These are phyloP conservation scores for Drosophila differens DNA, from an alignment of 2,888 invertebrate species.

Conservation along the genomic window DNA sequence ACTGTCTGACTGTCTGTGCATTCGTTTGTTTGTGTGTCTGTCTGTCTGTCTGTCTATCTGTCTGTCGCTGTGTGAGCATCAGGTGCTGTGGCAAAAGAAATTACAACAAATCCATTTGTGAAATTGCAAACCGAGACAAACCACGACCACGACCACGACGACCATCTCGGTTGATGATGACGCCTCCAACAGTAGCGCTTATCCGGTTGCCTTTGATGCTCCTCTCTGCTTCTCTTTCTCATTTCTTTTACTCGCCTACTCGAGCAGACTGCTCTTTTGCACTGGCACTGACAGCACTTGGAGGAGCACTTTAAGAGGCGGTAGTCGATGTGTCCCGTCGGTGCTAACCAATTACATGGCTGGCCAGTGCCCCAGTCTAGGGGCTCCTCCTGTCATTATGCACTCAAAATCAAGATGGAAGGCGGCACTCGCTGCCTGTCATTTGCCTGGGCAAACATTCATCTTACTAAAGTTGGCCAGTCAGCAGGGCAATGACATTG, in stretches of 20 bases:
- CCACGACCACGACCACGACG: conserved; percentile 53
- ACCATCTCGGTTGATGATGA: conserved; percentile 35
- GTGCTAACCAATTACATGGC: conserved; percentile 70
- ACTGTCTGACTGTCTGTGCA: conserved; percentile 21
- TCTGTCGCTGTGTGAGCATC: conserved; percentile 74
- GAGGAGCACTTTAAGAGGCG: conserved; percentile 51
- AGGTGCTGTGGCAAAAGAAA: conserved; percentile 79
- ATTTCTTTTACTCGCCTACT: conserved; percentile 14
- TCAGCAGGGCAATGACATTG: conserved; percentile 27
- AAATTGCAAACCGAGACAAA: conserved; percentile 77
- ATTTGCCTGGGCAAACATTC: conserved; percentile 75
- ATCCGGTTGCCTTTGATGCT: conserved; percentile 61
- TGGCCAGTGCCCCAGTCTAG: conserved; percentile 18
- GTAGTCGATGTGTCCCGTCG: conserved; percentile 12
- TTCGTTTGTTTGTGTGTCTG: conserved; percentile 11
- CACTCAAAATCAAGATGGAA: conserved; percentile 79
- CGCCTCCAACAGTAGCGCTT: conserved; percentile 46
- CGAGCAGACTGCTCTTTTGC: conserved; percentile 38
- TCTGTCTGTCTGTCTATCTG: conserved; percentile 30
- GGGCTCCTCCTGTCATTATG: conserved; percentile 72
- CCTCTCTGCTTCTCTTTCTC: conserved; percentile 6
- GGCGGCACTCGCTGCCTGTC: conserved; percentile 73
- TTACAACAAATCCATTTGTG: conserved; percentile 81
- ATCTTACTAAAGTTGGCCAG: conserved; percentile 75
- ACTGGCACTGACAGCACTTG: conserved; percentile 51